A percentile compares a stretch with the other conserved stretches of the same genome.
Evolutionary conservation across 2,797 vertebrate species (phyloP).

Genomic region (Microcaecilia unicolor): DNA sequence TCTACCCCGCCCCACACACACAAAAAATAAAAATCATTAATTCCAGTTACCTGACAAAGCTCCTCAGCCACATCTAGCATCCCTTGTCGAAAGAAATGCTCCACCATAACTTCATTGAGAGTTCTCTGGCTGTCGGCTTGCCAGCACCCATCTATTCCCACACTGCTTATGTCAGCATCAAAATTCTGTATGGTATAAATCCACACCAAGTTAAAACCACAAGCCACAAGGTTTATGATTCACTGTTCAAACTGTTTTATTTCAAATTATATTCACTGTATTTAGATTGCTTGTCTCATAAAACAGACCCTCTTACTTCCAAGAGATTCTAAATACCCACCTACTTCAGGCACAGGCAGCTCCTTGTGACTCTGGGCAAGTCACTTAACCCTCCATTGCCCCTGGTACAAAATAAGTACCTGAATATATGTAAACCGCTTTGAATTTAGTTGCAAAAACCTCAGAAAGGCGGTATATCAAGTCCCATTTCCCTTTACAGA

Average conservation of each 20-base stretch:
- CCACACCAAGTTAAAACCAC: too few relatives aligned
- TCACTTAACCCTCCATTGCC: too few relatives aligned
- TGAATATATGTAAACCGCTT: too few relatives aligned
- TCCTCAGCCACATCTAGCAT: conserved; percentile 74
- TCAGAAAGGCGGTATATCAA: too few relatives aligned
- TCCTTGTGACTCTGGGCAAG: too few relatives aligned
- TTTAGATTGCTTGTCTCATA: not conserved
- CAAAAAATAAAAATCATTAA: too few relatives aligned
- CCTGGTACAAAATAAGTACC: too few relatives aligned
- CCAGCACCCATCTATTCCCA: conserved; percentile 74
- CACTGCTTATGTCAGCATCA: conserved; percentile 72
- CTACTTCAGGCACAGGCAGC: too few relatives aligned
- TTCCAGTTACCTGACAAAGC: conserved; percentile 75
- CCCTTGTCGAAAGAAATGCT: conserved; percentile 72
- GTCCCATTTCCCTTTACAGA: too few relatives aligned
- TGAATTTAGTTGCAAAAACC: too few relatives aligned
- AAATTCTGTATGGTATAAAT: conserved; percentile 53
- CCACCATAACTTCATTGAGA: conserved; percentile 75
- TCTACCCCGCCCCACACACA: too few relatives aligned
- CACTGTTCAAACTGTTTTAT: not conserved
- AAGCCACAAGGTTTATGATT: not conserved
- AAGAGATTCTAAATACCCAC: not conserved
- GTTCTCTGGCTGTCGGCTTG: conserved; percentile 69
- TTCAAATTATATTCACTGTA: too few relatives aligned
- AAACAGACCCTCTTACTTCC: not conserved